A percentile compares a stretch with the other conserved stretches of the same genome.
phyloP scores from a whole-genome alignment of 2,113 vertebrate genomes.

The Emydura subglobosa region DNA sequence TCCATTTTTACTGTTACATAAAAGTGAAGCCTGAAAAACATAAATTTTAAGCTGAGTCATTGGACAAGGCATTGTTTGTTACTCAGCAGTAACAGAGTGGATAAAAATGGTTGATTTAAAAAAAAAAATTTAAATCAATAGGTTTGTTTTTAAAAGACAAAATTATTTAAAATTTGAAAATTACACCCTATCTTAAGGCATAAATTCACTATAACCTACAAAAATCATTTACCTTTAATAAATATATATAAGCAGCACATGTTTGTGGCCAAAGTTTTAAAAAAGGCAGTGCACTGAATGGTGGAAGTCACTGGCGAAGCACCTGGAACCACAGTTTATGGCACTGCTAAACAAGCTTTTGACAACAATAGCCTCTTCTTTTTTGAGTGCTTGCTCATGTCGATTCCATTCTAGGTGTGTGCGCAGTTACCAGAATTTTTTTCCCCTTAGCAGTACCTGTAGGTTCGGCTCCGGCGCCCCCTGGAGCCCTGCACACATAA shows the following conservation, averaged over 20 bases:
- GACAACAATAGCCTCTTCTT: not conserved
- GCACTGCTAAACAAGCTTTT: not conserved
- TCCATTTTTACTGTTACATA: not conserved
- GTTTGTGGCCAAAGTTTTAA: not conserved
- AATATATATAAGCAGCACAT: not conserved
- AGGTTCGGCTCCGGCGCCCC: no score
- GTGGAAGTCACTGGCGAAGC: not conserved
- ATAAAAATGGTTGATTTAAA: not conserved
- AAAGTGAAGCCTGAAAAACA: not conserved
- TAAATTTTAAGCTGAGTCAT: not conserved
- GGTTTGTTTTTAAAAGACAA: not conserved
- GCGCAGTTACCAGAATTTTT: no score
- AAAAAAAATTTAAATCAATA: no score
- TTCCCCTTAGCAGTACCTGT: no score
- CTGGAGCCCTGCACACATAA: no score
- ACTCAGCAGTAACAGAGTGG: not conserved
- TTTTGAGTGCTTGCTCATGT: no score
- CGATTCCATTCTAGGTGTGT: no score
- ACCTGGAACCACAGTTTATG: not conserved
- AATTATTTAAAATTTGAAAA: not conserved
- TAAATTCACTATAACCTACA: not conserved
- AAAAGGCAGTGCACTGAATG: not conserved
- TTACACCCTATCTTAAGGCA: not conserved
- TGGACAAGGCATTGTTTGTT: no score
- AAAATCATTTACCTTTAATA: not conserved